phyloP scores from a whole-genome alignment of 2,888 invertebrate species.

The Hypena proboscidalis region DNA sequence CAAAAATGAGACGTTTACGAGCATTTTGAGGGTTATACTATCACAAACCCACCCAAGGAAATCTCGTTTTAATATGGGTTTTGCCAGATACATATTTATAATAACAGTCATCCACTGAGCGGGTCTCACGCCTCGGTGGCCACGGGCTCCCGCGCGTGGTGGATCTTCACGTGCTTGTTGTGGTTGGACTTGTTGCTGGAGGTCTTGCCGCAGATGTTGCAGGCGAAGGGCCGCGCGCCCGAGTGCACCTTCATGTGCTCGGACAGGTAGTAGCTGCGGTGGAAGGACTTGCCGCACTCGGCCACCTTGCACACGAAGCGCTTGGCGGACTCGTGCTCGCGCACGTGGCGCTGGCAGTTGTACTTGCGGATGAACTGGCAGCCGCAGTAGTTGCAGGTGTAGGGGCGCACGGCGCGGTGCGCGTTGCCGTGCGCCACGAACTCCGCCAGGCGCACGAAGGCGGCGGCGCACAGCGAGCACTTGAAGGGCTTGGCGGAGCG shows the following conservation, averaged over 20 bases:
- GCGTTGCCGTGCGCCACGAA: slow-evolving; percentile 94
- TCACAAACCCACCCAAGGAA: too few relatives aligned
- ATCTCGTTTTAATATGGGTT: too few relatives aligned
- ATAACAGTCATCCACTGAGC: slow-evolving; percentile 7
- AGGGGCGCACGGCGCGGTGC: slow-evolving; percentile 93
- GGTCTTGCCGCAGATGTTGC: slow-evolving; percentile 95
- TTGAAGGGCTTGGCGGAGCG: slow-evolving; percentile 94
- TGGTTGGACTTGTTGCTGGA: slow-evolving; percentile 96
- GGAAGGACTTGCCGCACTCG: slow-evolving; percentile 93
- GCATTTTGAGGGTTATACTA: too few relatives aligned
- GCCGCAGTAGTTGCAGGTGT: slow-evolving; percentile 95
- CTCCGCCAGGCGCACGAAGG: slow-evolving; percentile 93
- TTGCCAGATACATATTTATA: too few relatives aligned
- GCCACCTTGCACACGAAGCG: slow-evolving; percentile 89
- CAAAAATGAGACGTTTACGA: too few relatives aligned
- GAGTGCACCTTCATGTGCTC: slow-evolving; percentile 95
- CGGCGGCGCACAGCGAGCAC: slow-evolving; percentile 93
- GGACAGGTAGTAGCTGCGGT: slow-evolving; percentile 93
- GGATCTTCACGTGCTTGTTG: slow-evolving; percentile 95
- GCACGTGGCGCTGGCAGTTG: slow-evolving; percentile 93
- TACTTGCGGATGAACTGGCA: slow-evolving; percentile 95
- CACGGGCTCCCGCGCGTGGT: slow-evolving; percentile 94
- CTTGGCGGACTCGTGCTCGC: slow-evolving; percentile 92
- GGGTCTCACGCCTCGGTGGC: slow-evolving; percentile 90
- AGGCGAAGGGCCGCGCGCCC: slow-evolving; percentile 91